Percentiles rank a stretch among this genome's conserved stretches.
These are phyloP conservation scores for Gadus macrocephalus DNA, from an alignment of 2,113 vertebrate genomes.

Conservation along the genomic window DNA sequence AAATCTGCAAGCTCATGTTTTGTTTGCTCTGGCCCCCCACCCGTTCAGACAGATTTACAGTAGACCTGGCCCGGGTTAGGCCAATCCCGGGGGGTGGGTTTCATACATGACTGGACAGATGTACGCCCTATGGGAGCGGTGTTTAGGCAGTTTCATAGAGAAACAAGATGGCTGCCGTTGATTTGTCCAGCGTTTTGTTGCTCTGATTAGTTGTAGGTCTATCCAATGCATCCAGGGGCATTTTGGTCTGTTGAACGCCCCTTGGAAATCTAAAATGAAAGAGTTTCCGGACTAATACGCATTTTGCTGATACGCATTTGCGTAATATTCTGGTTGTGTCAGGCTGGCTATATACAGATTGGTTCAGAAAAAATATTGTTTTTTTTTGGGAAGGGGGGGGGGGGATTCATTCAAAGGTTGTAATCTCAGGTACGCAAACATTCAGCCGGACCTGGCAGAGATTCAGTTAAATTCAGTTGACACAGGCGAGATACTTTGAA, in stretches of 20 bases:
- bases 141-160: no score
- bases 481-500: background rate
- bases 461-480: background rate
- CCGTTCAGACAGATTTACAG: no score
- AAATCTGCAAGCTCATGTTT: no score
- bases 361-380: constrained; percentile 17
- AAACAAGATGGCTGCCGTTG: no score
- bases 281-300: constrained; percentile 14
- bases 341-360: constrained; percentile 10
- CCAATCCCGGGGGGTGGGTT: no score
- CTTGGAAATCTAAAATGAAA: background rate
- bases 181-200: no score
- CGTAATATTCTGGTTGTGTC: no score
- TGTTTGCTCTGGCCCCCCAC: no score
- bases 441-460: background rate
- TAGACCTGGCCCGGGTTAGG: no score
- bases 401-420: constrained; percentile 1
- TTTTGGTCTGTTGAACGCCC: background rate
- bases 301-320: constrained; percentile 2
- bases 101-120: no score
- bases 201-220: background rate
- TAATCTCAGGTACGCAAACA: background rate
- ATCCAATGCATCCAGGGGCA: background rate
- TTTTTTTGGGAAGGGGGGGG: constrained; percentile 7
- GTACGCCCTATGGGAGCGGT: no score